phyloP scores from a whole-genome alignment of 2,113 vertebrate species.

The Tauraco erythrolophus region DNA sequence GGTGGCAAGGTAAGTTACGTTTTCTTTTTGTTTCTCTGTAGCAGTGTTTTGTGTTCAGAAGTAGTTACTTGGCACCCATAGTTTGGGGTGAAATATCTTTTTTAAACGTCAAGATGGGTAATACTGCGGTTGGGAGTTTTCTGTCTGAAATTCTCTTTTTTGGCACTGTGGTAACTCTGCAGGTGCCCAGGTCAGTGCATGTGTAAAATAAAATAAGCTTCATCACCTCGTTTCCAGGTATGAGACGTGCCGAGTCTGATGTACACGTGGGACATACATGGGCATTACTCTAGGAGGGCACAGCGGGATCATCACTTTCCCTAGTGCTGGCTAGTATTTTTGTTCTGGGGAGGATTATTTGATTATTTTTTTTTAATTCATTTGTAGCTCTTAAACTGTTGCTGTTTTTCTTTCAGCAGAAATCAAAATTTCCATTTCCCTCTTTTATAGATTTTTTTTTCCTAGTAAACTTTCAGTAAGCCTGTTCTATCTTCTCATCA shows the following conservation, averaged over 20 bases:
- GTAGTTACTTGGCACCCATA: accelerated
- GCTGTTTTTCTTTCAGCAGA: not conserved
- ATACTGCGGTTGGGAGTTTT: not conserved
- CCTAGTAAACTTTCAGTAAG: not conserved
- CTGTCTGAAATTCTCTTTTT: not conserved
- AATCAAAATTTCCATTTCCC: not conserved
- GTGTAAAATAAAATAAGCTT: not conserved
- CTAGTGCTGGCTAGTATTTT: not conserved
- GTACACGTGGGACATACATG: accelerated
- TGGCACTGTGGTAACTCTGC: not conserved
- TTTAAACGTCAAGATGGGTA: not conserved
- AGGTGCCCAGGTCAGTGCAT: not conserved
- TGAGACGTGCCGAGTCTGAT: accelerated
- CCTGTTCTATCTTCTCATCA: not conserved
- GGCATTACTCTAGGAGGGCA: not conserved
- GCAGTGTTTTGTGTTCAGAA: not conserved
- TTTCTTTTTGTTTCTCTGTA: not conserved
- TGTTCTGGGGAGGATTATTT: not conserved
- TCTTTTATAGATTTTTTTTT: not conserved
- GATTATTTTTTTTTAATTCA: not conserved
- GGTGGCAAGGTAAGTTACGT: conserved; percentile 12
- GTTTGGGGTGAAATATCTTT: not conserved
- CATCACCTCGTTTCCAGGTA: not conserved
- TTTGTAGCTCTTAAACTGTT: not conserved
- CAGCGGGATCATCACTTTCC: not conserved